phyloP scores from a whole-genome alignment of 2,888 invertebrate genomes.

The Habroteleia sp. region DNA sequence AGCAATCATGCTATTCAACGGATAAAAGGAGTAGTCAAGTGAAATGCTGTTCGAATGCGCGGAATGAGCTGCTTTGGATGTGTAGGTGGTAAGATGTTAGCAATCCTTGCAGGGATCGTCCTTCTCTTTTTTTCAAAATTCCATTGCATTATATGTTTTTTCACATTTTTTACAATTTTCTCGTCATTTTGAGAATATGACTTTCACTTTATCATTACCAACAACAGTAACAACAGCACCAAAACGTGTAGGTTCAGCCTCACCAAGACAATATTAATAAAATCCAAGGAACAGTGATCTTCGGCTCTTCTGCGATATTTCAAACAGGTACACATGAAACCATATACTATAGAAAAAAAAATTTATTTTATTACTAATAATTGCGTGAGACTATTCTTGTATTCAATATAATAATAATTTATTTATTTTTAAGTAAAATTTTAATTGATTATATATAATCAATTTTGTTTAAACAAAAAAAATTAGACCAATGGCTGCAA shows the following conservation, averaged over 20 bases:
- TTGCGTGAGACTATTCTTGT: too few relatives aligned
- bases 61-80: constrained; percentile 81
- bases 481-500: too few relatives aligned
- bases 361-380: background rate
- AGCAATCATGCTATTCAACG: constrained; percentile 36
- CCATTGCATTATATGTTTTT: constrained; percentile 5
- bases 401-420: too few relatives aligned
- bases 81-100: constrained; percentile 82
- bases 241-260: constrained; percentile 68
- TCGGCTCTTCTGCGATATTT: constrained; percentile 74
- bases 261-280: constrained; percentile 71
- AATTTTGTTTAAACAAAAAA: too few relatives aligned
- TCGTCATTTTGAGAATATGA: constrained; percentile 51
- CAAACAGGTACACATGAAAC: constrained; percentile 74
- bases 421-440: too few relatives aligned
- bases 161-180: constrained; percentile 14
- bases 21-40: constrained; percentile 63
- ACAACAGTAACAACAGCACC: constrained; percentile 60
- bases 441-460: too few relatives aligned
- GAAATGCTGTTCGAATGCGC: constrained; percentile 78
- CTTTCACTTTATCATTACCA: constrained; percentile 60
- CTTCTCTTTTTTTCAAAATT: constrained; percentile 18
- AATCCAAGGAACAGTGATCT: constrained; percentile 70
- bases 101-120: constrained; percentile 77
- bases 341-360: constrained; percentile 20